phyloP scores from a whole-genome alignment of 2,888 invertebrate species.

The Megaustenia siamemsis region DNA sequence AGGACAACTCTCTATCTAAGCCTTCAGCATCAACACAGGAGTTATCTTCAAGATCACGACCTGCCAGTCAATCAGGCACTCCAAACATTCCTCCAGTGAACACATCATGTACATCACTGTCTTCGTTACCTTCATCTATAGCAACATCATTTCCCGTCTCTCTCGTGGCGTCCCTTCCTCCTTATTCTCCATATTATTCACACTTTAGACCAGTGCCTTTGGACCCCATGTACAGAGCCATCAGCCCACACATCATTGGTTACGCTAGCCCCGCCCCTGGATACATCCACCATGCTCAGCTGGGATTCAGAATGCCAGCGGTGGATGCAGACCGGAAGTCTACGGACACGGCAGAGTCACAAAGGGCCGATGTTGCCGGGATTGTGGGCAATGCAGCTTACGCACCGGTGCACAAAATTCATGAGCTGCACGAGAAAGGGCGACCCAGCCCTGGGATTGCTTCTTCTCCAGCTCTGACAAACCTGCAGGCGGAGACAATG shows the following conservation, averaged over 20 bases:
- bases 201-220: constrained; percentile 81
- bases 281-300: constrained; percentile 83
- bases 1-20: constrained; percentile 23
- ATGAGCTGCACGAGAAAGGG: constrained; percentile 91
- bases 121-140: constrained; percentile 10
- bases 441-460: constrained; percentile 78
- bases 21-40: constrained; percentile 15
- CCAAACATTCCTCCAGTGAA: constrained; percentile 25
- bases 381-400: constrained; percentile 79
- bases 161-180: constrained; percentile 32
- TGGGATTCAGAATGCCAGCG: constrained; percentile 80
- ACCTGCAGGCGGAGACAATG: constrained; percentile 12
- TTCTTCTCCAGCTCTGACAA: constrained; percentile 68
- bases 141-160: constrained; percentile 32
- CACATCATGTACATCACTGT: not conserved
- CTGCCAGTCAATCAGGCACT: constrained; percentile 18
- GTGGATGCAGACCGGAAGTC: constrained; percentile 56
- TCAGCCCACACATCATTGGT: constrained; percentile 87
- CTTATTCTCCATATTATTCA: constrained; percentile 53
- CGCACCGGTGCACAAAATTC: constrained; percentile 90
- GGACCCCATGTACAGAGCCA: constrained; percentile 88
- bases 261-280: constrained; percentile 83
- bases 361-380: constrained; percentile 84
- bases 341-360: constrained; percentile 69
- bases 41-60: constrained; percentile 1